Percentiles rank a stretch among this genome's conserved stretches.
These are phyloP conservation scores for Drosophila sp. DNA, from an alignment of 1,140 invertebrate genomes.

Conservation along the genomic window DNA sequence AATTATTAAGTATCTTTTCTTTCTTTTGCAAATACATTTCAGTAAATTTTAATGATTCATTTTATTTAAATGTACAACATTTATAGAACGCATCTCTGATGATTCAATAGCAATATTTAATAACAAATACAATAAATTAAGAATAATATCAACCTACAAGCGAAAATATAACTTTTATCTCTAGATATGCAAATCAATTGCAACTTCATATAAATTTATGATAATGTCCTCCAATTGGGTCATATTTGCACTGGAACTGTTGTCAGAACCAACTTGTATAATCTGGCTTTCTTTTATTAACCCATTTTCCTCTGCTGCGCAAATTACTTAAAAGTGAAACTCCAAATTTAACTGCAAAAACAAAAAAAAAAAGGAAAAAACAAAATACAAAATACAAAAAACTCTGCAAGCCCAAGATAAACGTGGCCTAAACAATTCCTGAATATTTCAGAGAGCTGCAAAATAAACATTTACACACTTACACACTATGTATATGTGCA, in stretches of 20 bases:
- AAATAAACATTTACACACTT: conserved; percentile 65
- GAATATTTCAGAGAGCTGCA: conserved; percentile 8
- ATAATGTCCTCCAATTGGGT: conserved; percentile 65
- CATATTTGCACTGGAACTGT: conserved; percentile 46
- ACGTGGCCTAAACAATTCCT: conserved; percentile 29
- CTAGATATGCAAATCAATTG: conserved; percentile 5
- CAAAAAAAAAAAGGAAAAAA: too few species aligned
- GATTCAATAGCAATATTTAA: too few species aligned
- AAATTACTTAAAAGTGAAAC: conserved; percentile 70
- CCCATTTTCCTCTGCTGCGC: conserved; percentile 30
- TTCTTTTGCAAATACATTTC: too few species aligned
- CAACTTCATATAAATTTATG: conserved; percentile 47
- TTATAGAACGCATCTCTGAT: too few species aligned
- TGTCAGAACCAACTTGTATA: conserved; percentile 54
- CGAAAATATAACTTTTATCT: not conserved
- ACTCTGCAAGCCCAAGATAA: not conserved
- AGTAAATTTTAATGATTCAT: too few species aligned
- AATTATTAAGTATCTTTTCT: too few species aligned
- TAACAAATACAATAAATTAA: too few species aligned
- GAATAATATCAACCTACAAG: too few species aligned
- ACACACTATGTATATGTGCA: not conserved
- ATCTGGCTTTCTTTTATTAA: conserved; percentile 44
- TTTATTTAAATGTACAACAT: too few species aligned
- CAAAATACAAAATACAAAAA: too few species aligned
- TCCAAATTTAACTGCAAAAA: conserved; percentile 23